These are phyloP conservation scores for Anisognathus igniventris DNA, from an alignment of 2,797 vertebrate genomes.

Conservation along the genomic window DNA sequence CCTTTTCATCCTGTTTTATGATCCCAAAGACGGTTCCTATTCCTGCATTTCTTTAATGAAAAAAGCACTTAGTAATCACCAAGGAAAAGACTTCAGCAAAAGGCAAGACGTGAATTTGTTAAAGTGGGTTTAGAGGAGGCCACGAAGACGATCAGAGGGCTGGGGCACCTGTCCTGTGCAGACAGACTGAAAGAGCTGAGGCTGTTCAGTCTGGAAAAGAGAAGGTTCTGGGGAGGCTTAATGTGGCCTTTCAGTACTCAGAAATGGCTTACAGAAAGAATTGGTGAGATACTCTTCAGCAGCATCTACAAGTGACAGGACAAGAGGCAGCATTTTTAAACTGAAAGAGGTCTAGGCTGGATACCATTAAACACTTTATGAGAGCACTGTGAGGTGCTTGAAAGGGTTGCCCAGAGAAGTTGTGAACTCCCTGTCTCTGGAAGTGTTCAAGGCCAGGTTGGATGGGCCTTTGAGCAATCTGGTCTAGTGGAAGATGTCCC, in stretches of 20 bases:
- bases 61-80: neutral
- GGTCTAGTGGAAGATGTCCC: neutral
- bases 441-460: neutral
- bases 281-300: neutral
- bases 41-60: neutral
- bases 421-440: neutral
- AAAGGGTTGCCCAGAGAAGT: neutral
- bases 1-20: neutral
- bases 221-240: neutral
- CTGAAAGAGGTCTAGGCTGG: neutral
- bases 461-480: neutral
- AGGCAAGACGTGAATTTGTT: neutral
- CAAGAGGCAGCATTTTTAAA: neutral
- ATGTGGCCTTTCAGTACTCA: neutral
- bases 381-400: neutral
- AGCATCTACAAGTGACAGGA: neutral
- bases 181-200: neutral
- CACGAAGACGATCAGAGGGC: fast-evolving
- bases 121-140: neutral
- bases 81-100: neutral
- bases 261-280: neutral
- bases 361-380: neutral
- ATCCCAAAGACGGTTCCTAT: neutral
- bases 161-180: fast-evolving
- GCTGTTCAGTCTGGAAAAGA: neutral